A percentile compares a stretch with the other conserved stretches of the same genome.
These are phyloP conservation scores for Subacronicta megacephala DNA, from an alignment of 2,888 invertebrate species.

Conservation along the genomic window DNA sequence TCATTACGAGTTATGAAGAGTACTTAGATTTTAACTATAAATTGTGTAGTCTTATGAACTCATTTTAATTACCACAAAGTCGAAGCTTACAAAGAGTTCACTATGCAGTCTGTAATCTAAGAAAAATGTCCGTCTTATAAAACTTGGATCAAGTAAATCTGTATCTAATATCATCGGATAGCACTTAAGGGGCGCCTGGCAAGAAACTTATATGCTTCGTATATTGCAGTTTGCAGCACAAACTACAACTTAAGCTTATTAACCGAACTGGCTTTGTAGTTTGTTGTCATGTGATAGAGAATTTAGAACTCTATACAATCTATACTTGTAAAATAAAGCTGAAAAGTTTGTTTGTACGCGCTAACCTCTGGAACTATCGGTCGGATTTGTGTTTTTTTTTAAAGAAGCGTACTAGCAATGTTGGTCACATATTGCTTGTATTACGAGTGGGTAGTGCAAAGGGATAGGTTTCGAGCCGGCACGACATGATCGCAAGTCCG, in stretches of 20 bases:
- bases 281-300: conserved; percentile 15
- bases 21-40: too few relatives aligned
- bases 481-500: too few relatives aligned
- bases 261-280: conserved; percentile 10
- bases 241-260: conserved; percentile 25
- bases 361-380: too few relatives aligned
- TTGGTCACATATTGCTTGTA: too few relatives aligned
- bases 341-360: too few relatives aligned
- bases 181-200: conserved; percentile 53
- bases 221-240: conserved; percentile 54
- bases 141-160: conserved; percentile 72
- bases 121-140: conserved; percentile 60
- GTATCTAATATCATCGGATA: conserved; percentile 73
- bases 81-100: not conserved
- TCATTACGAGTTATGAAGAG: too few relatives aligned
- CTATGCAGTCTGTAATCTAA: conserved; percentile 17
- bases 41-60: not conserved
- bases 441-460: too few relatives aligned
- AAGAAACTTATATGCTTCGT: conserved; percentile 47
- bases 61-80: conserved; percentile 26
- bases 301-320: conserved; percentile 12
- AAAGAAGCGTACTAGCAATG: too few relatives aligned
- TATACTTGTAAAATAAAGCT: too few relatives aligned
- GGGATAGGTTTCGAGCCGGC: too few relatives aligned
- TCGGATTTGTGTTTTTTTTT: too few relatives aligned